Conservation (phyloP, 2,888 invertebrate species). For the Zygogramma bicolorata region DNA sequence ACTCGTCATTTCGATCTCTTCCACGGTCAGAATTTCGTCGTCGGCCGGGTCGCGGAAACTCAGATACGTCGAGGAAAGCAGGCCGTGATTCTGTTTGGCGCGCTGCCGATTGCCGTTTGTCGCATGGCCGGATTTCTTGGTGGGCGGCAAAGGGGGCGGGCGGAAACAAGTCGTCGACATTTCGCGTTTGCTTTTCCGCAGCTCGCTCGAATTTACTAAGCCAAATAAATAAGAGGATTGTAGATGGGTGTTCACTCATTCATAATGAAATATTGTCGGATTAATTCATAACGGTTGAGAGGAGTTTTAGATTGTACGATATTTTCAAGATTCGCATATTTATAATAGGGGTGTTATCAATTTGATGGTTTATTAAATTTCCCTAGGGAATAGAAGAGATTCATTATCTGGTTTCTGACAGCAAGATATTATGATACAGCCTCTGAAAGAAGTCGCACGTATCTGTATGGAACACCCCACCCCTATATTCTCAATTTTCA, state of each 20-base stretch:
- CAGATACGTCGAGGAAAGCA: constrained; percentile 70
- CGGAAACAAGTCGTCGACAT: constrained; percentile 73
- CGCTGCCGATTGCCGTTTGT: constrained; percentile 35
- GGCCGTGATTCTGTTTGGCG: constrained; percentile 50
- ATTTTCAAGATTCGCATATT: too few relatives aligned
- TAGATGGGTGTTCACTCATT: neutral
- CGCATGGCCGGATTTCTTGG: constrained; percentile 63
- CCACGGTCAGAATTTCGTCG: constrained; percentile 62
- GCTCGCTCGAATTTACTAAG: constrained; percentile 25
- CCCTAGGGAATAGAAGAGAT: too few relatives aligned
- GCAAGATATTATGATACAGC: too few relatives aligned
- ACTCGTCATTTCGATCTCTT: constrained; percentile 57
- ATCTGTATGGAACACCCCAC: too few relatives aligned
- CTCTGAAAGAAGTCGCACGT: too few relatives aligned
- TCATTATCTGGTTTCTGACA: too few relatives aligned
- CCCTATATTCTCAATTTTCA: too few relatives aligned
- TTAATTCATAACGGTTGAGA: neutral
- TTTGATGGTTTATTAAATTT: neutral
- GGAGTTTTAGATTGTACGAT: neutral
- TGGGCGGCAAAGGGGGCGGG: constrained; percentile 72
- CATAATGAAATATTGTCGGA: neutral
- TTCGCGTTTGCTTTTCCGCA: constrained; percentile 31
- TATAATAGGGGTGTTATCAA: too few relatives aligned
- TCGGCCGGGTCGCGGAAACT: constrained; percentile 72
- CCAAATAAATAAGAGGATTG: constrained; percentile 14